These are phyloP conservation scores for Hipposideros larvatus DNA, from an alignment of 2,797 vertebrate genomes.

Conservation along the genomic window DNA sequence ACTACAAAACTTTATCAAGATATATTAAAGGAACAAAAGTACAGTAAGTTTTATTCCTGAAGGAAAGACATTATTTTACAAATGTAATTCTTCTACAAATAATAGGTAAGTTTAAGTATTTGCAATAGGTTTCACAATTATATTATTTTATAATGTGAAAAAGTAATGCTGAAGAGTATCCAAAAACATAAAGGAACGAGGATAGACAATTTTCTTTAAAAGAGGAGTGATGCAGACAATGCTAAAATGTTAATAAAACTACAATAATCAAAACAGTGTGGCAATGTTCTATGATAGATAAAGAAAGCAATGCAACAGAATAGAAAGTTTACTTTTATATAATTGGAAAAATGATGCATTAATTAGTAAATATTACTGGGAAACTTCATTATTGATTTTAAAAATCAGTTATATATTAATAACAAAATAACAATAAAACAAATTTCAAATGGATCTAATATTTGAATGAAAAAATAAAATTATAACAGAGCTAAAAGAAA, in stretches of 20 bases:
- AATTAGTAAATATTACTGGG: neutral
- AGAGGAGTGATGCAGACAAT: neutral
- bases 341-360: neutral
- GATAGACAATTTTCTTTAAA: neutral
- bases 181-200: neutral
- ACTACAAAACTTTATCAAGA: neutral
- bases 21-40: neutral
- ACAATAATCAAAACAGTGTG: neutral
- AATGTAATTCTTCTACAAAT: neutral
- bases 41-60: neutral
- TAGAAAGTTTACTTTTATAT: neutral
- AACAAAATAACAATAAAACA: neutral
- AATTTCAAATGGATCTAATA: constrained; percentile 12
- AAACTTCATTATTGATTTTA: neutral
- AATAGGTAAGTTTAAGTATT: neutral
- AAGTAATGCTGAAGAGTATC: neutral
- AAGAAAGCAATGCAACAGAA: neutral
- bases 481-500: neutral
- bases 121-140: neutral
- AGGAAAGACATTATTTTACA: neutral
- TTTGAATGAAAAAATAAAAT: neutral
- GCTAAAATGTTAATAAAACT: neutral
- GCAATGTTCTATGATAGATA: neutral
- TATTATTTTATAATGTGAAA: neutral
- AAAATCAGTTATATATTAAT: neutral